Percentiles rank a stretch among this genome's conserved stretches.
Evolutionary conservation across 2,888 invertebrate genomes (phyloP).

Genomic region (Biston betularia): DNA sequence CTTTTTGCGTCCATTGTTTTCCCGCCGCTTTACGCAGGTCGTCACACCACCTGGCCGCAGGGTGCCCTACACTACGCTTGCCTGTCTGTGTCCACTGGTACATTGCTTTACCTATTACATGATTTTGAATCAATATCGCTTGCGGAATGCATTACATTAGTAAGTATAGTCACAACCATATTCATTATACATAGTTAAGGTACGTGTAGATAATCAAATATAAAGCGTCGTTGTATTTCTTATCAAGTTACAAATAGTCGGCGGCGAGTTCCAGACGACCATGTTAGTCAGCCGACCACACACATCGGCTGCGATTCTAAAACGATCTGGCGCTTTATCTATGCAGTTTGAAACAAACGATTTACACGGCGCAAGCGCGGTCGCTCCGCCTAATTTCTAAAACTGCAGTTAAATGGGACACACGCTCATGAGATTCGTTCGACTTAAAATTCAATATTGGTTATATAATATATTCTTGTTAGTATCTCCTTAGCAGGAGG

Average conservation of each 20-base stretch:
- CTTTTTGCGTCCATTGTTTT: no score
- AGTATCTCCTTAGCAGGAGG: no score
- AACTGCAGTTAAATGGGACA: conserved; percentile 20
- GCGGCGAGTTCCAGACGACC: conserved; percentile 32
- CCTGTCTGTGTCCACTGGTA: no score
- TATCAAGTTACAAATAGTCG: conserved; percentile 24
- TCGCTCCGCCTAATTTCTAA: conserved; percentile 58
- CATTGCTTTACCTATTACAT: background rate
- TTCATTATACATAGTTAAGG: background rate
- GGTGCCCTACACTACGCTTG: no score
- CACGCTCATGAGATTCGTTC: conserved; percentile 5
- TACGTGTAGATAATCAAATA: background rate
- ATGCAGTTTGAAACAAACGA: conserved; percentile 66
- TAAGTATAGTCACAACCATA: background rate
- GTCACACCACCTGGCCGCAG: no score
- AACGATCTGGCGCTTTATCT: conserved; percentile 50
- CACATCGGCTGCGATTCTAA: conserved; percentile 52
- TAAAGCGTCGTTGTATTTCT: conserved; percentile 37
- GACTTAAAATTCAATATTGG: background rate
- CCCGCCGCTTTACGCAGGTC: no score
- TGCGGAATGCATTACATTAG: background rate
- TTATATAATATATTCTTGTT: background rate
- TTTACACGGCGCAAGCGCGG: conserved; percentile 65
- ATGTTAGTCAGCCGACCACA: conserved; percentile 53
- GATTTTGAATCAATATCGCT: background rate